Conservation (phyloP, 1,140 invertebrate genomes). For the Mylabris phalerata region DNA sequence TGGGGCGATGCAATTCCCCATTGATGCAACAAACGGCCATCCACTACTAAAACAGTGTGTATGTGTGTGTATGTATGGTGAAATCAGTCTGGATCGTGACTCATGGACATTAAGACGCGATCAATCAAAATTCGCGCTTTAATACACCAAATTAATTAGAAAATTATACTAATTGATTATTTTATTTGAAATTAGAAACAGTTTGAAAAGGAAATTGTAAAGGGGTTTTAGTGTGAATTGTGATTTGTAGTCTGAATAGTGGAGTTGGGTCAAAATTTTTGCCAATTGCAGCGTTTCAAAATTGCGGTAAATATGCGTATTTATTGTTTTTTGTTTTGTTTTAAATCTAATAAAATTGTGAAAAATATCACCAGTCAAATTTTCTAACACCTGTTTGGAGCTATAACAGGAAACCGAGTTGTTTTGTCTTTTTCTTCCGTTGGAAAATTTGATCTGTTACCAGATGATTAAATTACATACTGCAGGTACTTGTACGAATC, state of each 20-base stretch:
- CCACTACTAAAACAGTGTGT: background rate
- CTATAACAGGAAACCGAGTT: background rate
- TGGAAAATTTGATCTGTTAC: conserved; percentile 14
- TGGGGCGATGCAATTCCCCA: conserved; percentile 19
- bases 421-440: conserved; percentile 6
- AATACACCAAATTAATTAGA: background rate
- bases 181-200: background rate
- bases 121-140: conserved; percentile 16
- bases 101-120: conserved; percentile 20
- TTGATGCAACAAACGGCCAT: conserved; percentile 16
- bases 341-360: background rate
- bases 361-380: background rate
- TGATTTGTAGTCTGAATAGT: too few species aligned
- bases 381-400: background rate
- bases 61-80: background rate
- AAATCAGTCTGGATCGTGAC: conserved; percentile 23
- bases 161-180: background rate
- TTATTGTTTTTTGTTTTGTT: background rate
- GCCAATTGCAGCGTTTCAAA: too few species aligned
- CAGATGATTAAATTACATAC: conserved; percentile 14
- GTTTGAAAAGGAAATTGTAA: background rate
- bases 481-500: conserved; percentile 14
- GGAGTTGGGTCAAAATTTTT: too few species aligned
- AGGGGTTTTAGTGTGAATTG: background rate
- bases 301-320: background rate